phyloP scores from a whole-genome alignment of 2,113 vertebrate species.

The Podiceps cristatus region DNA sequence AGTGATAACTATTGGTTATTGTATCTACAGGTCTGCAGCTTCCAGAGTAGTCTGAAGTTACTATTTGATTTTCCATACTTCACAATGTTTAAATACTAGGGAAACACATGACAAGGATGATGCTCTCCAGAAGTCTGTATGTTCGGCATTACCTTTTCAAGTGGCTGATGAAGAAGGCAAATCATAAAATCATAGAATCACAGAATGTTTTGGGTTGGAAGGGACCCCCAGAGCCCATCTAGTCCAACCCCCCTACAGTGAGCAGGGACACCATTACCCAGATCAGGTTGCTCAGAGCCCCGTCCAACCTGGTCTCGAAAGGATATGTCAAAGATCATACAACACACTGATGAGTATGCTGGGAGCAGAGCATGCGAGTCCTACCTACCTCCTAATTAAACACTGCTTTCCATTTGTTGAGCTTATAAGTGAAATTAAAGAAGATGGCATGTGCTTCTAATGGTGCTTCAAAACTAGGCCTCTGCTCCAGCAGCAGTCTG shows the following conservation, averaged over 20 bases:
- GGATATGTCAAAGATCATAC: background rate
- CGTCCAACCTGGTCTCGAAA: too few relatives aligned
- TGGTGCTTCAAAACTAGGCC: background rate
- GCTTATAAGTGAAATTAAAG: background rate
- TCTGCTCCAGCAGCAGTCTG: background rate
- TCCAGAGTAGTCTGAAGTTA: background rate
- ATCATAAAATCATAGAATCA: background rate
- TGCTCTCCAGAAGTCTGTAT: background rate
- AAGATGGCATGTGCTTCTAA: background rate
- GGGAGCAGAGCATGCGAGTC: background rate
- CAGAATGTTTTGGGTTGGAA: too few relatives aligned
- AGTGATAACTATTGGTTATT: background rate
- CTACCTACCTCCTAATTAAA: background rate
- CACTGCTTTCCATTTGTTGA: background rate
- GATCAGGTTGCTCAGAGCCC: too few relatives aligned
- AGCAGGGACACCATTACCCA: too few relatives aligned
- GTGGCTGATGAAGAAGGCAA: background rate
- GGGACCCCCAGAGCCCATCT: too few relatives aligned
- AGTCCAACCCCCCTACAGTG: too few relatives aligned
- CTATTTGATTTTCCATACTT: background rate
- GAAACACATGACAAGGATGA: background rate
- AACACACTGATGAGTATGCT: fast-evolving
- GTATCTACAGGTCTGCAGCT: background rate
- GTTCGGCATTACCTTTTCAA: background rate
- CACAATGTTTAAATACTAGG: background rate